Conservation (phyloP, 2,113 vertebrate genomes). For the Aldabrachelys gigantea region DNA sequence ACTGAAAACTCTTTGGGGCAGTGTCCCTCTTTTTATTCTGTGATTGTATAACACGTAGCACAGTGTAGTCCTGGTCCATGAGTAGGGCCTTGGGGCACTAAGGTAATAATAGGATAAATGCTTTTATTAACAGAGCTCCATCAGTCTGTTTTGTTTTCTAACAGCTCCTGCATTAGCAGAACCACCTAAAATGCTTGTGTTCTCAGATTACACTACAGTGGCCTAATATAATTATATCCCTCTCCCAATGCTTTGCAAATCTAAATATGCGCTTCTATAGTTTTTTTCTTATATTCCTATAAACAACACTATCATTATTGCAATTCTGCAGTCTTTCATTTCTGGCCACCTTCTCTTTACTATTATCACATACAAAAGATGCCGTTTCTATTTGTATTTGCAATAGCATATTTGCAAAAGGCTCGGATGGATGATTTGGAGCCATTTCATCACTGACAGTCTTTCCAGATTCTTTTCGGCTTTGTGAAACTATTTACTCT, state of each 20-base stretch:
- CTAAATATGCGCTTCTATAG: neutral
- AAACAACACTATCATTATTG: neutral
- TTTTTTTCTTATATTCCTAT: conserved; percentile 1
- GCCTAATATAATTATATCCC: neutral
- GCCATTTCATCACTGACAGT: neutral
- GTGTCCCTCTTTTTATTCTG: neutral
- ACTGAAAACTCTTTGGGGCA: neutral
- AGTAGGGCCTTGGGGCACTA: conserved; percentile 20
- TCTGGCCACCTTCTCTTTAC: neutral
- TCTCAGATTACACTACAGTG: neutral
- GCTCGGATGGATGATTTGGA: neutral
- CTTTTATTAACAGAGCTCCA: too few species aligned
- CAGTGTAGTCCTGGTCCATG: neutral
- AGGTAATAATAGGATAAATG: neutral
- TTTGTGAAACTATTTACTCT: neutral
- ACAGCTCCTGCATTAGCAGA: neutral
- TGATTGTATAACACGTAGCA: conserved; percentile 19
- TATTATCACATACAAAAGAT: neutral
- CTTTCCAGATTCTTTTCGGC: neutral
- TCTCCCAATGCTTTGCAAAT: neutral
- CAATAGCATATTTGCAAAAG: neutral
- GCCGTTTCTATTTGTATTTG: neutral
- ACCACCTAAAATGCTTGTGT: conserved; percentile 17
- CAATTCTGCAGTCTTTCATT: neutral
- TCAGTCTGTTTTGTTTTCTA: too few species aligned